Conservation (phyloP, 30 jellyfish, hydroid and myxozoan species). For the Clytia hemisphaerica region DNA sequence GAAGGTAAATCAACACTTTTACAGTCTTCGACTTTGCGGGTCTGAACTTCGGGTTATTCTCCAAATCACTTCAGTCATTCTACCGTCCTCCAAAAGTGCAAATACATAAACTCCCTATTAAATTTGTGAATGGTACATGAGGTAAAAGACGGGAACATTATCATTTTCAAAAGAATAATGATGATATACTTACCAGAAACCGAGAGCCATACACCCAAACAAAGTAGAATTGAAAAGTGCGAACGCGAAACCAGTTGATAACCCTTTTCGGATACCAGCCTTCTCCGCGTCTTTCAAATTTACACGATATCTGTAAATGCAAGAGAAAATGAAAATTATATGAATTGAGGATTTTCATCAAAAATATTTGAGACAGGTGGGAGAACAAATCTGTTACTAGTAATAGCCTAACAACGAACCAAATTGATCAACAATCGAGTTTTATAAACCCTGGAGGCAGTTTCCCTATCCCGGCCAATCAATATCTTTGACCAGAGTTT, state of each 20-base stretch:
- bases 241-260: slow-evolving; percentile 72
- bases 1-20: too few relatives aligned
- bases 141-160: background rate
- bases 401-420: too few relatives aligned
- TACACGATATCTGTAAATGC: slow-evolving; percentile 41
- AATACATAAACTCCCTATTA: too few relatives aligned
- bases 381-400: too few relatives aligned
- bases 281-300: slow-evolving; percentile 57
- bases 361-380: background rate
- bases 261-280: slow-evolving; percentile 87
- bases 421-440: too few relatives aligned
- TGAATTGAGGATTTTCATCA: background rate
- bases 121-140: background rate
- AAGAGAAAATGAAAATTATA: background rate
- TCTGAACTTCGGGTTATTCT: too few relatives aligned
- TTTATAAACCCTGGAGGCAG: too few relatives aligned
- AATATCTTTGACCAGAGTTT: too few relatives aligned
- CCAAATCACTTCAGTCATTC: too few relatives aligned
- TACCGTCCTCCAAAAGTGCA: too few relatives aligned
- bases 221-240: slow-evolving; percentile 86
- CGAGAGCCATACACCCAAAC: slow-evolving; percentile 81
- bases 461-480: too few relatives aligned
- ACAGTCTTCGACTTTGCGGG: too few relatives aligned
- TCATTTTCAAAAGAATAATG: background rate
- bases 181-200: slow-evolving; percentile 72